These are phyloP conservation scores for Petromus typicus DNA, from an alignment of 2,113 vertebrate genomes.

Conservation along the genomic window DNA sequence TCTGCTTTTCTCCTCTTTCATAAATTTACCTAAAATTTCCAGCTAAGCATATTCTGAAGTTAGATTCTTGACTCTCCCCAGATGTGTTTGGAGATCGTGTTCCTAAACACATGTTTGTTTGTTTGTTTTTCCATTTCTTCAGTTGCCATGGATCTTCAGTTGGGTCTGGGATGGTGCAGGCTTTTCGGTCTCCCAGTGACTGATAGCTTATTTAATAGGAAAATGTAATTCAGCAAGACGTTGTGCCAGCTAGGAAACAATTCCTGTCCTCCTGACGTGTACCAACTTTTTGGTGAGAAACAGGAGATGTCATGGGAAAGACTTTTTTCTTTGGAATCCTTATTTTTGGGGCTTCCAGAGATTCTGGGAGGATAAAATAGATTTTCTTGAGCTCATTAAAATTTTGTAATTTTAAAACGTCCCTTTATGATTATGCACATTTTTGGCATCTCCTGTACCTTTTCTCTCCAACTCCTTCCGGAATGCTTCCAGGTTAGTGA, in stretches of 20 bases:
- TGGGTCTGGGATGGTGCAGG: neutral
- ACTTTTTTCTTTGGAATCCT: neutral
- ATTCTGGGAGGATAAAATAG: neutral
- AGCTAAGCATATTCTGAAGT: neutral
- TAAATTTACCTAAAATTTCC: neutral
- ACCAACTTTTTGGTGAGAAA: neutral
- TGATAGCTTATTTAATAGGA: neutral
- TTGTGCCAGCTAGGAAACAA: neutral
- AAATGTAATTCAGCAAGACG: neutral
- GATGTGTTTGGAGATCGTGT: neutral
- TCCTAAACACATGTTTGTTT: neutral
- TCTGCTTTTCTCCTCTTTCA: neutral
- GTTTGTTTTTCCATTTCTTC: neutral
- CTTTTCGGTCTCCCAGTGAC: too few species aligned
- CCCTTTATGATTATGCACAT: neutral
- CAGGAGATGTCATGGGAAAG: neutral
- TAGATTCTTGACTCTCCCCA: neutral
- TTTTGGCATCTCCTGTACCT: too few species aligned
- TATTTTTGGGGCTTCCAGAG: too few species aligned
- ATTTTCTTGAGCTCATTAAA: neutral
- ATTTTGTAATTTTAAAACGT: neutral
- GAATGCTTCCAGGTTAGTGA: neutral
- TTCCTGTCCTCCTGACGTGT: neutral
- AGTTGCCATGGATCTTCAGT: neutral
- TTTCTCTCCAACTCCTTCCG: too few species aligned